These are phyloP conservation scores for Ptiloglossa arizonensis DNA, from an alignment of 1,140 invertebrate species.

Conservation along the genomic window DNA sequence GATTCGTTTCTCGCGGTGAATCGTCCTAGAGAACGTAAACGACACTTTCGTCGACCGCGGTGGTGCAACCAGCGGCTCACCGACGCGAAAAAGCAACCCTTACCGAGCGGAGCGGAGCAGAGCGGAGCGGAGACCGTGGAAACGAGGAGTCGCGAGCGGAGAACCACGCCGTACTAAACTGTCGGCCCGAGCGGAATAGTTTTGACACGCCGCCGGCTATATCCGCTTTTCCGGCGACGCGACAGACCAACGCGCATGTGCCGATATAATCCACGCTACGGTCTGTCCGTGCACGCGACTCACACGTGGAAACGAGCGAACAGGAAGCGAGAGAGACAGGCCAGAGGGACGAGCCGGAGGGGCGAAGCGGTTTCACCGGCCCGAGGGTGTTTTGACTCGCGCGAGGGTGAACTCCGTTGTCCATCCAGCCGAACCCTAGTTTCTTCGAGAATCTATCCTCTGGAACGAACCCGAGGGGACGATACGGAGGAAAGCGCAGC, in stretches of 20 bases:
- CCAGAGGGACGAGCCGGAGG: constrained; percentile 13
- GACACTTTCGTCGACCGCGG: no score
- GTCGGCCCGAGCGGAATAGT: constrained; percentile 73
- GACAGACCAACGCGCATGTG: constrained; percentile 74
- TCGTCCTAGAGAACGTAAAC: no score
- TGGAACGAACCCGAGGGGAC: not conserved
- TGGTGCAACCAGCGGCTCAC: not conserved
- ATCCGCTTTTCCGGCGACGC: constrained; percentile 66
- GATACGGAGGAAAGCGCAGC: not conserved
- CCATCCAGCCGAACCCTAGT: not conserved
- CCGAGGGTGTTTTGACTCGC: constrained; percentile 58
- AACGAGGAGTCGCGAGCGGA: constrained; percentile 49
- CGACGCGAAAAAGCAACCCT: not conserved
- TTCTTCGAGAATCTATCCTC: not conserved
- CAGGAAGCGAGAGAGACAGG: constrained; percentile 13
- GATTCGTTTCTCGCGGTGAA: no score
- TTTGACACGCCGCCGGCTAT: constrained; percentile 78
- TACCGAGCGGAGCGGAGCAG: not conserved
- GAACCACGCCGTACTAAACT: constrained; percentile 73
- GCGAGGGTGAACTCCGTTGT: not conserved
- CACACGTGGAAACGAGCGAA: constrained; percentile 37
- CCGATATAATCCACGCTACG: constrained; percentile 77
- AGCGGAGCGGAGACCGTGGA: no score
- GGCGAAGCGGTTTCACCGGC: constrained; percentile 27
- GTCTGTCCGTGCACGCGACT: constrained; percentile 34